phyloP scores from a whole-genome alignment of 2,113 vertebrate genomes.

The Paralichthys olivaceus region DNA sequence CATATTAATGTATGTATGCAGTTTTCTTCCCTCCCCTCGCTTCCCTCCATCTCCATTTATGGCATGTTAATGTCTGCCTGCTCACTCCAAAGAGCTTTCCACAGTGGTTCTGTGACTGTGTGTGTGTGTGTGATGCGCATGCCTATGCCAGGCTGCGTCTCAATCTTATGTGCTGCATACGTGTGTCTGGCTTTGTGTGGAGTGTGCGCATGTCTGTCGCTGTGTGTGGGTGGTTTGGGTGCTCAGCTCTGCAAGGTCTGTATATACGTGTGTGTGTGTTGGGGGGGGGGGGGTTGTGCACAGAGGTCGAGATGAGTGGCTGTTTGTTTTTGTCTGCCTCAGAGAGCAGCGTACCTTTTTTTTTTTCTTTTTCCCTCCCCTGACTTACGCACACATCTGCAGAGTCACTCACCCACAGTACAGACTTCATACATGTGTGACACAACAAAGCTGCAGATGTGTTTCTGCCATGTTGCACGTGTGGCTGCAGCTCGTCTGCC shows the following conservation, averaged over 20 bases:
- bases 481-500: not conserved
- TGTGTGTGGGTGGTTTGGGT: conserved; percentile 77
- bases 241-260: conserved; percentile 66
- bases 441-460: conserved; percentile 20
- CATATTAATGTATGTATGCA: conserved; percentile 72
- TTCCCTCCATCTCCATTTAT: conserved; percentile 77
- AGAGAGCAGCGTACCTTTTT: conserved; percentile 41
- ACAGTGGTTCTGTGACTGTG: conserved; percentile 49
- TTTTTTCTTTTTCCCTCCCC: not conserved
- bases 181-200: conserved; percentile 65
- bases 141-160: conserved; percentile 63
- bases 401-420: conserved; percentile 43
- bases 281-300: conserved; percentile 54
- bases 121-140: conserved; percentile 58
- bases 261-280: conserved; percentile 7
- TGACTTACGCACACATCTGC: conserved; percentile 31
- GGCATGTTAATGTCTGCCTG: conserved; percentile 76
- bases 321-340: conserved; percentile 80
- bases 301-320: conserved; percentile 70
- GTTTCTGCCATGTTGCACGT: conserved; percentile 6
- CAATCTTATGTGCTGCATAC: conserved; percentile 73
- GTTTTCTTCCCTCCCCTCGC: conserved; percentile 43
- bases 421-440: conserved; percentile 3
- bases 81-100: conserved; percentile 66
- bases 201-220: conserved; percentile 75